Conservation (phyloP, 2,888 invertebrate species). For the Timandra comae region DNA sequence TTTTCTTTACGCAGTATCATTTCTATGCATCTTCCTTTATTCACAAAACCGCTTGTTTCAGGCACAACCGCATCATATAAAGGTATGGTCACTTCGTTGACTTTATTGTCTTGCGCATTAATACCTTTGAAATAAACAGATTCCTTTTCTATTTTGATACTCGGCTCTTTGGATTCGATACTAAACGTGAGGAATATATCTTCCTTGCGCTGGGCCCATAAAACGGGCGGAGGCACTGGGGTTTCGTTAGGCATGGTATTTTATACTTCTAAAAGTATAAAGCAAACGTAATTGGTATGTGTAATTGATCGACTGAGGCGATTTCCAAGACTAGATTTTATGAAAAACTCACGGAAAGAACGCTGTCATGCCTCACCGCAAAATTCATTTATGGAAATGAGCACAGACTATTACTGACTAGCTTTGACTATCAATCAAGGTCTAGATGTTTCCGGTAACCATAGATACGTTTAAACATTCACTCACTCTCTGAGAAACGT, state of each 20-base stretch:
- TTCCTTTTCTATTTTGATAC: constrained; percentile 85
- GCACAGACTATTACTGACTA: constrained; percentile 8
- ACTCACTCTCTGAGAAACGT: too few species aligned
- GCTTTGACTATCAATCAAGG: too few species aligned
- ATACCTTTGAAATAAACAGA: constrained; percentile 89
- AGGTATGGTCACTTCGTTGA: constrained; percentile 91
- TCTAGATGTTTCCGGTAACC: too few species aligned
- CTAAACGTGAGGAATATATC: constrained; percentile 92
- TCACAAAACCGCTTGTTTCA: constrained; percentile 83
- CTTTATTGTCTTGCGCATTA: constrained; percentile 89
- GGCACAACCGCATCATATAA: constrained; percentile 89
- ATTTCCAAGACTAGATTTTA: constrained; percentile 12
- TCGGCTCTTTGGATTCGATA: constrained; percentile 91
- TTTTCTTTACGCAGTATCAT: constrained; percentile 83
- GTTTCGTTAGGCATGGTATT: constrained; percentile 68
- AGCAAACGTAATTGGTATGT: constrained; percentile 1
- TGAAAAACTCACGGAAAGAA: constrained; percentile 10
- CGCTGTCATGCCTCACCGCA: constrained; percentile 19
- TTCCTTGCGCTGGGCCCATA: constrained; percentile 95
- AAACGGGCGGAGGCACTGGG: constrained; percentile 85
- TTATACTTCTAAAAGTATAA: constrained; percentile 4
- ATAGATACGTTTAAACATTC: too few species aligned
- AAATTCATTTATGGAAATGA: constrained; percentile 15
- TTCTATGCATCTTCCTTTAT: constrained; percentile 86
- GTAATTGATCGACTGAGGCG: background rate